Base-by-base conservation (phyloP, 2,113 vertebrate species). In the Cyprinus carpio region DNA sequence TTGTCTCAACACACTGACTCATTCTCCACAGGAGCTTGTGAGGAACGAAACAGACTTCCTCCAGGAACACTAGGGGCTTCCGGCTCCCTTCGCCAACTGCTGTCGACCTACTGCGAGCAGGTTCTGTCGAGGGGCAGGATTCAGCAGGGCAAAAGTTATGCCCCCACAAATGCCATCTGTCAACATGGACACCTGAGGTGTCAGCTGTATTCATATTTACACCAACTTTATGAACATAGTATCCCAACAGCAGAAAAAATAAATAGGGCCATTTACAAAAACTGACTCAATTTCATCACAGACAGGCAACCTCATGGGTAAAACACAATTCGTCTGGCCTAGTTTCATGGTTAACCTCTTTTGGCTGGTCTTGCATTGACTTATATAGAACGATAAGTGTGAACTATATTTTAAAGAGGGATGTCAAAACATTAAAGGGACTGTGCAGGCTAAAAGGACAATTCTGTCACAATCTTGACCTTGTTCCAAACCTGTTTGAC, bases 51-150 rank as follows among this genome's bases (percentile, higher is more conserved):
- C 84, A 91, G 80, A 89, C 91, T 93, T 94, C 92, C 91, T 93
- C 88, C 87, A 86, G 87, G 88, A 93, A 90, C 93, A 90, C 91
- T 89, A 87, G 94, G 93, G 90, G 91, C 92, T 94, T 95, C 94
- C 93, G 92, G 87, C 80, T 88, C 83, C 49, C 75, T 60, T 74
- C 89, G 93, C 93, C 93, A 95, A 91, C 13, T 62, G 65, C 87
- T 89, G 87, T 88, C 87, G 64, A 86, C 92, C 92, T 88, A 92
- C 92, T 89, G 92, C 85, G 91, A 88, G 90, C 85, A 89, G 87
- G 85, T 89, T 86, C 87, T 92, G 89, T 85, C 85, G 87, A 89
- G 60, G 87, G 79, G 79, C 79, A 80, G 85, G 65, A 85, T 82
- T 75, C 85, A 84, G 67, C 80, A 80, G 29, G 18, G 80, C 84